Percentiles rank a stretch among this genome's conserved stretches.
Evolutionary conservation across 2,113 vertebrate species (phyloP).

Genomic region (Gallinago media): DNA sequence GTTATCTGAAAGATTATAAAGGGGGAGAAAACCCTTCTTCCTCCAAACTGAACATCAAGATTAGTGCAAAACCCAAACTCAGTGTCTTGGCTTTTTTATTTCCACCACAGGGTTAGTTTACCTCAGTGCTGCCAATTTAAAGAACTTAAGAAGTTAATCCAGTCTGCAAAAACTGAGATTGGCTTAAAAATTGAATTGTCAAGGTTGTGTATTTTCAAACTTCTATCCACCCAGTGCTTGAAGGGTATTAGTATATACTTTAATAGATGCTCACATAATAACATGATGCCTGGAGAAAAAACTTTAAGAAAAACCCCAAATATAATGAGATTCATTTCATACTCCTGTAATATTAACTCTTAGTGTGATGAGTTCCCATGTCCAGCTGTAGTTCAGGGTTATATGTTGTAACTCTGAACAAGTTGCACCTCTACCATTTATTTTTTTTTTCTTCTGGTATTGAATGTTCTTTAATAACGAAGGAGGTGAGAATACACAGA

Average conservation of each 20-base stretch:
- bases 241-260: background rate
- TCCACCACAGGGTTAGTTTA: background rate
- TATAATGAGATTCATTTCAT: slow-evolving; percentile 24
- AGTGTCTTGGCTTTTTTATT: background rate
- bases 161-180: background rate
- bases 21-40: background rate
- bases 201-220: background rate
- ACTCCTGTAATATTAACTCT: background rate
- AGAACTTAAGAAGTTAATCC: background rate
- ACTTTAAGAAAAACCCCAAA: slow-evolving; percentile 62
- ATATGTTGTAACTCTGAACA: background rate
- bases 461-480: background rate
- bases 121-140: background rate
- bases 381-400: slow-evolving; percentile 10
- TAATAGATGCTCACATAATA: slow-evolving; percentile 15
- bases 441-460: background rate
- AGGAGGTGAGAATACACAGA: background rate
- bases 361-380: background rate
- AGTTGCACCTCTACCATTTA: background rate
- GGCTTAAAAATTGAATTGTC: background rate
- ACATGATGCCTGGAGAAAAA: slow-evolving; percentile 63
- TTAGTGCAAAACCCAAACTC: background rate
- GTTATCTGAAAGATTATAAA: background rate
- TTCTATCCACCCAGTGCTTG: background rate
- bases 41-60: background rate